These are phyloP conservation scores for Neria commutata DNA, from an alignment of 2,888 invertebrate species.

Conservation along the genomic window DNA sequence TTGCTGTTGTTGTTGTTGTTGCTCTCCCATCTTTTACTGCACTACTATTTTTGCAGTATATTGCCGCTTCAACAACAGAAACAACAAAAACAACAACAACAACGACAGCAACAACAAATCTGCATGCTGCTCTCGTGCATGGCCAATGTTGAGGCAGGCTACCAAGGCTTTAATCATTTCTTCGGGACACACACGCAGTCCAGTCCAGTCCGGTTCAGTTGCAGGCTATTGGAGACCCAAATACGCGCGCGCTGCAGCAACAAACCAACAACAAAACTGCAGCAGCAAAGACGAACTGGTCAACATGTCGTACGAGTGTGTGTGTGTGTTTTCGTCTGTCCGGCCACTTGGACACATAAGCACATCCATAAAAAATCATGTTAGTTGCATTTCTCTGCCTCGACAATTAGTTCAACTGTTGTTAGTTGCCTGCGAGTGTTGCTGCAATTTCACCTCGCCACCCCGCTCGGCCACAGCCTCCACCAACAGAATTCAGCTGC, in stretches of 20 bases:
- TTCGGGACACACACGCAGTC: constrained; percentile 52
- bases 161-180: constrained; percentile 46
- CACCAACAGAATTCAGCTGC: too few species aligned
- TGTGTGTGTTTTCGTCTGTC: not conserved
- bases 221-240: too few species aligned
- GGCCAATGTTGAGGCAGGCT: too few species aligned
- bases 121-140: too few species aligned
- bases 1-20: constrained; percentile 25
- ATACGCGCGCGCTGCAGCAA: too few species aligned
- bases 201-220: not conserved
- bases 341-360: not conserved
- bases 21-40: too few species aligned
- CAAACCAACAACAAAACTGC: not conserved
- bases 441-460: too few species aligned
- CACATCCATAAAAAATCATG: constrained; percentile 3
- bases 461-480: too few species aligned
- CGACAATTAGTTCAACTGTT: constrained; percentile 7
- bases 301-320: not conserved
- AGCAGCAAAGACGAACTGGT: not conserved
- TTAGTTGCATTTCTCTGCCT: constrained; percentile 2
- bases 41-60: not conserved
- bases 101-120: too few species aligned
- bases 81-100: too few species aligned
- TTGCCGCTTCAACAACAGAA: too few species aligned
- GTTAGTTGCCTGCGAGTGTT: not conserved